These are phyloP conservation scores for Mus caroli DNA, from an alignment of 2,797 vertebrate species.

Conservation along the genomic window DNA sequence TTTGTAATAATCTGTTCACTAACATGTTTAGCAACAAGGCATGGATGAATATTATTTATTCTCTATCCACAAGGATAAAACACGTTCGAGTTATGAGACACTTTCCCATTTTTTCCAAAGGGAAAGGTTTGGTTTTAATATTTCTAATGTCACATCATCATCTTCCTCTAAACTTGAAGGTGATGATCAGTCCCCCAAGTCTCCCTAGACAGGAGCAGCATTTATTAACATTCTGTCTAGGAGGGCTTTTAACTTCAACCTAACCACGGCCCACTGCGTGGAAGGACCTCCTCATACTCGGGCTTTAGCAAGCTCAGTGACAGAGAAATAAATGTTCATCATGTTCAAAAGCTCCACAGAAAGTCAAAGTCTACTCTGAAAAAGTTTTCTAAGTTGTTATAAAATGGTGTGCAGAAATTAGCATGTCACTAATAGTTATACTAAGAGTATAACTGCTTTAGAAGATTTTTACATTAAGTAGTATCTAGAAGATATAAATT, in stretches of 20 bases:
- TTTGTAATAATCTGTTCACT: neutral
- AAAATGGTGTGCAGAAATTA: slow-evolving; percentile 49
- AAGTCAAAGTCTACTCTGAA: slow-evolving; percentile 41
- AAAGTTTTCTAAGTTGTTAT: slow-evolving; percentile 11
- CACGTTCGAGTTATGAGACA: neutral
- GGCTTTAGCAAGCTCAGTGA: neutral
- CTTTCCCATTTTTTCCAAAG: neutral
- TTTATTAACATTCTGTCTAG: neutral
- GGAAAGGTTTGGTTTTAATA: neutral
- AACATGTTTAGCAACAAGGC: neutral
- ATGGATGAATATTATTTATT: neutral
- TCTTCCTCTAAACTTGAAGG: slow-evolving; percentile 55
- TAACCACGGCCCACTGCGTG: neutral
- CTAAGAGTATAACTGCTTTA: slow-evolving; percentile 21
- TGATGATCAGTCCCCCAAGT: slow-evolving; percentile 13
- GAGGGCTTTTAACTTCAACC: slow-evolving; percentile 52
- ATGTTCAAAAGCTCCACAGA: slow-evolving; percentile 29
- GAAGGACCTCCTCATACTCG: neutral
- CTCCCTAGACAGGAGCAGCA: slow-evolving; percentile 19
- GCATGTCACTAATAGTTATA: slow-evolving; percentile 46
- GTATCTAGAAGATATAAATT: slow-evolving; percentile 44
- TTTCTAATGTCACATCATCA: slow-evolving; percentile 19
- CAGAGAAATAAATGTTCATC: neutral
- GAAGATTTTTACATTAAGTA: slow-evolving; percentile 39
- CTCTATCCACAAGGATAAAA: slow-evolving; percentile 6